Evolutionary conservation across 2,888 invertebrate species (phyloP).

Genomic region (Netelia virgata): DNA sequence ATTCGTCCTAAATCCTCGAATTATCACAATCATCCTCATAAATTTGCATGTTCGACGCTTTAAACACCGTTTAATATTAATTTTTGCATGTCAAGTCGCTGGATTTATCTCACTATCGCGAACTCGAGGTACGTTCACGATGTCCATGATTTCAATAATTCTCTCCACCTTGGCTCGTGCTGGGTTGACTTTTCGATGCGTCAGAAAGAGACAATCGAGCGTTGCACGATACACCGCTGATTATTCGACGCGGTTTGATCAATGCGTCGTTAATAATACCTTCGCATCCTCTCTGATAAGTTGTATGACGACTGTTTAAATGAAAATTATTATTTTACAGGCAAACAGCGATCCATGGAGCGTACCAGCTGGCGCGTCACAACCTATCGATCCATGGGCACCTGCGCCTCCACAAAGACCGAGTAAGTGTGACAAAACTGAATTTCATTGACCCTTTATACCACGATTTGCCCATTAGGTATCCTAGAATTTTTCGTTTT

Average conservation of each 20-base stretch:
- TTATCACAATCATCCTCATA: background rate
- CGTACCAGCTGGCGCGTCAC: slow-evolving; percentile 84
- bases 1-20: slow-evolving; percentile 28
- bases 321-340: slow-evolving; percentile 50
- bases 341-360: slow-evolving; percentile 88
- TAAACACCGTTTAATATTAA: slow-evolving; percentile 36
- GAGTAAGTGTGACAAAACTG: slow-evolving; percentile 74
- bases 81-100: slow-evolving; percentile 78
- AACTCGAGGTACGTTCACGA: slow-evolving; percentile 75
- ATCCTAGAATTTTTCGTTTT: slow-evolving; percentile 23
- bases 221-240: no score
- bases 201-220: no score
- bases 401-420: slow-evolving; percentile 84
- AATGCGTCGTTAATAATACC: no score
- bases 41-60: slow-evolving; percentile 56
- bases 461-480: background rate
- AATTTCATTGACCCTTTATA: slow-evolving; percentile 9
- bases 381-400: slow-evolving; percentile 88
- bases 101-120: slow-evolving; percentile 80
- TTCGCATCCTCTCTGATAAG: no score
- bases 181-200: background rate
- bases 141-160: slow-evolving; percentile 26
- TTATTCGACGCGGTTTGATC: no score
- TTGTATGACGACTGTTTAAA: no score
- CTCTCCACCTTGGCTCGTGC: background rate